These are phyloP conservation scores for Rhodophaea formosa DNA, from an alignment of 2,888 invertebrate species.

Conservation along the genomic window DNA sequence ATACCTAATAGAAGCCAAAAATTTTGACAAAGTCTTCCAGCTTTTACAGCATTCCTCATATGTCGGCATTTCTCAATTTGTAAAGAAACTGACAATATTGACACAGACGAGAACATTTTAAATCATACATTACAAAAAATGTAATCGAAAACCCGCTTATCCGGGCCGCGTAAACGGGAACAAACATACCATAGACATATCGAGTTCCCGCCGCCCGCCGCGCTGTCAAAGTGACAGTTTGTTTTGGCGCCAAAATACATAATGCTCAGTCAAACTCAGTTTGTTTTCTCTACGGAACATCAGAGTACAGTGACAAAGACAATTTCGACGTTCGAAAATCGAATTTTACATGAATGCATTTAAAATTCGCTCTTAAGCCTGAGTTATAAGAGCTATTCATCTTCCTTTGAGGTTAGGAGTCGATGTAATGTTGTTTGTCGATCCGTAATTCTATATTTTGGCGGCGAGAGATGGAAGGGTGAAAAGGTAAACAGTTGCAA, in stretches of 20 bases:
- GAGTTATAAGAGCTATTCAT: conserved; percentile 26
- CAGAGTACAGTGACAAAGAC: conserved; percentile 59
- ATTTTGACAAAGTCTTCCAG: too few species aligned
- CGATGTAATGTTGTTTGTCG: conserved; percentile 46
- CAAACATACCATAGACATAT: conserved; percentile 72
- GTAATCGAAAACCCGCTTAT: conserved; percentile 75
- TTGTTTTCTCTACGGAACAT: conserved; percentile 79
- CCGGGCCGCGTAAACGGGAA: conserved; percentile 71
- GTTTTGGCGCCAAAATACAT: conserved; percentile 81
- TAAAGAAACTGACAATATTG: conserved; percentile 25
- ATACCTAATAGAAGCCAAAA: too few species aligned
- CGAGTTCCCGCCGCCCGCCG: conserved; percentile 78
- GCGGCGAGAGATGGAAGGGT: conserved; percentile 75
- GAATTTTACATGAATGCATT: conserved; percentile 27
- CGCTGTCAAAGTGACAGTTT: conserved; percentile 79
- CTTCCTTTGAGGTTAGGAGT: conserved; percentile 25
- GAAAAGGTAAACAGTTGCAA: conserved; percentile 74
- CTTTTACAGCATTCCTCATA: not conserved
- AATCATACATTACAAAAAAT: conserved; percentile 51
- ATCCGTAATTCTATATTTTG: conserved; percentile 78
- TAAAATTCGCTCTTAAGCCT: conserved; percentile 46
- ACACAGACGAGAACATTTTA: conserved; percentile 25
- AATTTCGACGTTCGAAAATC: conserved; percentile 39
- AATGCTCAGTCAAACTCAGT: conserved; percentile 74
- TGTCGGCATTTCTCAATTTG: not conserved